Base-by-base conservation (phyloP, 2,113 vertebrate genomes). In the Cinclus mexicanus region DNA sequence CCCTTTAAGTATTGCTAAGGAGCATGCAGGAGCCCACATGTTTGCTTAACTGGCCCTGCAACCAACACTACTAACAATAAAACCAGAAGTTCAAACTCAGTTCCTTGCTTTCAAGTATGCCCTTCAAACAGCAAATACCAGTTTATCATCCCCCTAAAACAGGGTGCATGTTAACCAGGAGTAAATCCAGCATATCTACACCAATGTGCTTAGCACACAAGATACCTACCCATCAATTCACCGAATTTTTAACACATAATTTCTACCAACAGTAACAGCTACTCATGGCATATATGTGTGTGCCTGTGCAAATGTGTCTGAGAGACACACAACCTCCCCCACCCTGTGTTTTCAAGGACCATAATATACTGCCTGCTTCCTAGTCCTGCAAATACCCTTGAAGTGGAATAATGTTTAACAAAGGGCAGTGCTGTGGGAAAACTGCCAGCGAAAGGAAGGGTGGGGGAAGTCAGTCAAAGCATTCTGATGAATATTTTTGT, bases 351-450 rank as follows among this genome's bases (percentile, higher is more conserved):
- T 94, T 93, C 93, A 96, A 95, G 95, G 77, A 56, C 90, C 85
- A 78, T 68, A 86, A 86, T 90, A 93, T 60, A 63, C 79, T 88
- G 71, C 82, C 85, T 96, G 94, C 88, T 97, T 97, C 94, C 96
- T 95, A 96, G 93, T 83, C 87, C 92, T 96, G 95, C 95, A 93
- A 83, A 95, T 88, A 93, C 79, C 95, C 94, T 96, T 97, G 96
- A 97, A 97, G 92, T 94, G 79, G 92, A 95, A 95, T 96, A 97
- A 97, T 96, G n/a, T 96, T 97, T 97, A 96, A 97, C 96, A 93
- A 93, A 96, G 92, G 90, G 95, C 90, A 90, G 46, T 26, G 88
- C 78, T 85, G 59, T 0, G 28, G 90, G 96, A 97, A 94, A 90
- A 85, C 63, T 87, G 91, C 93, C 96, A 95, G 44, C n/a, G 26